phyloP scores from a whole-genome alignment of 2,888 invertebrate genomes.

The Microchrysa polita region DNA sequence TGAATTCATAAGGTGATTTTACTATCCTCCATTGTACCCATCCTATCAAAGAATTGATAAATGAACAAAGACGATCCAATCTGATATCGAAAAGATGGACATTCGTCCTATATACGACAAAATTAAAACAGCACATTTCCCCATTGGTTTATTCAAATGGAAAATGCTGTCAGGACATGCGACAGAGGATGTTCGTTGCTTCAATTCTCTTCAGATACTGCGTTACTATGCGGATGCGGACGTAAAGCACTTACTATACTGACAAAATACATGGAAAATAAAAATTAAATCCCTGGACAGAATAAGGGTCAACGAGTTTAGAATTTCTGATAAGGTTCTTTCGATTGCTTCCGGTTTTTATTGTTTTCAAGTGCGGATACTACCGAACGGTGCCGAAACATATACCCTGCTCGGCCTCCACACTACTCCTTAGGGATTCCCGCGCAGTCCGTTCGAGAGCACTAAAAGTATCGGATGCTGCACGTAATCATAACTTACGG shows the following conservation, averaged over 20 bases:
- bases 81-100: conserved; percentile 17
- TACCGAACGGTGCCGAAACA: neutral
- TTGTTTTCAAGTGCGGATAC: conserved; percentile 38
- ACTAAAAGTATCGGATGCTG: conserved; percentile 33
- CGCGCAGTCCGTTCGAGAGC: too few species aligned
- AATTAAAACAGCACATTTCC: too few species aligned
- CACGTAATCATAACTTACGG: conserved; percentile 44
- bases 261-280: conserved; percentile 40
- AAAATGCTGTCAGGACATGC: conserved; percentile 3
- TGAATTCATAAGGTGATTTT: too few species aligned
- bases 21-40: too few species aligned
- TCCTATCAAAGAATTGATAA: too few species aligned
- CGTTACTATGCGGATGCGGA: conserved; percentile 27
- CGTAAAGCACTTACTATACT: conserved; percentile 10
- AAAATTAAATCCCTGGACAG: conserved; percentile 43
- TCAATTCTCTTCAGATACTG: conserved; percentile 21
- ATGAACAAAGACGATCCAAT: conserved; percentile 7
- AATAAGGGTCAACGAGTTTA: conserved; percentile 43
- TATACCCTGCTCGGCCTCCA: too few species aligned
- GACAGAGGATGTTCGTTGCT: too few species aligned
- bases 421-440: too few species aligned
- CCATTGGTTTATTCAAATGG: conserved; percentile 9
- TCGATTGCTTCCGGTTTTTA: conserved; percentile 39
- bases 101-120: neutral
- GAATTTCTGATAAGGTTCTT: conserved; percentile 46